A percentile compares a stretch with the other conserved stretches of the same genome.
These are phyloP conservation scores for Sebastes diaconus DNA, from an alignment of 2,797 vertebrate genomes.

Conservation along the genomic window DNA sequence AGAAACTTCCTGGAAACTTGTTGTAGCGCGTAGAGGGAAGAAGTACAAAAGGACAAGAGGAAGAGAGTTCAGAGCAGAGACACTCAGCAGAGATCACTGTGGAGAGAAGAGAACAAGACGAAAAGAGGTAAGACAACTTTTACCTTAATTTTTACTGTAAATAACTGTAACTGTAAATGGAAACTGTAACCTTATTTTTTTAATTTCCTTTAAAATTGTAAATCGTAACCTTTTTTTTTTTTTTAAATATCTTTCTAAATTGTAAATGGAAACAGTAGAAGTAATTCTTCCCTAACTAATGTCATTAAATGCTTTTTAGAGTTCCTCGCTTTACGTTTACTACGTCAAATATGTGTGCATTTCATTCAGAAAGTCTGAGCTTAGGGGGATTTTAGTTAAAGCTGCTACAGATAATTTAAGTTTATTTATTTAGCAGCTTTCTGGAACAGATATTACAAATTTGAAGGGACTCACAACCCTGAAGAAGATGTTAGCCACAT, in stretches of 20 bases:
- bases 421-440: no score
- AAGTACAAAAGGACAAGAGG: neutral
- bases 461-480: neutral
- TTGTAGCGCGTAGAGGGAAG: neutral
- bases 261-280: neutral
- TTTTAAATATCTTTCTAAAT: neutral
- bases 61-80: neutral
- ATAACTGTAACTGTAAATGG: no score
- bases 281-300: no score
- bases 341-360: no score
- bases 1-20: constrained; percentile 11
- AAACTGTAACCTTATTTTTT: no score
- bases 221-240: no score
- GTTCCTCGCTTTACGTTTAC: no score
- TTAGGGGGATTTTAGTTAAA: no score
- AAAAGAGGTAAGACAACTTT: constrained; percentile 7
- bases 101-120: neutral
- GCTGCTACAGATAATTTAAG: neutral
- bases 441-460: neutral
- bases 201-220: no score
- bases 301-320: no score
- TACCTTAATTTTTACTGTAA: neutral
- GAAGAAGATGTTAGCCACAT: neutral
- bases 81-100: neutral
- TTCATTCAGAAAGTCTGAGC: no score